Evolutionary conservation across 2,888 invertebrate genomes (phyloP).

Genomic region (Brachycybe producta): DNA sequence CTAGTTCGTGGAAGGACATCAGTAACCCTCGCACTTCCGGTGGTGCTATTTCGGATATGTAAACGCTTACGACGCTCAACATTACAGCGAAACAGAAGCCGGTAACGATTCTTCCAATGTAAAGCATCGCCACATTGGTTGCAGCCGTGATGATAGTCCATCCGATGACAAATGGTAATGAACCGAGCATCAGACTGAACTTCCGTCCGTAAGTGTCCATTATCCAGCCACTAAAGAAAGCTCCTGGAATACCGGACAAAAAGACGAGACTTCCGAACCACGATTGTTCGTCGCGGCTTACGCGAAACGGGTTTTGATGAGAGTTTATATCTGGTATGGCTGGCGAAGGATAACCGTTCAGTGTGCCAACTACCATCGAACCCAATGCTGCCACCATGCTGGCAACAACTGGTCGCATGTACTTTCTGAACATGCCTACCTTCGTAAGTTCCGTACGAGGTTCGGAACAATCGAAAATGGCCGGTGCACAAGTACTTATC

Average conservation of each 20-base stretch:
- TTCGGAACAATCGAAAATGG: too few relatives aligned
- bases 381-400: slow-evolving; percentile 1
- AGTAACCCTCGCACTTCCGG: slow-evolving; percentile 81
- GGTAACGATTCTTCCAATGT: not conserved
- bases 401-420: not conserved
- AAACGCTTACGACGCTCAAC: slow-evolving; percentile 53
- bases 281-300: slow-evolving; percentile 44
- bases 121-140: not conserved
- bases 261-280: slow-evolving; percentile 82
- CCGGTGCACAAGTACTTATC: too few relatives aligned
- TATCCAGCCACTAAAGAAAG: slow-evolving; percentile 67
- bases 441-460: too few relatives aligned
- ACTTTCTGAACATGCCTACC: too few relatives aligned
- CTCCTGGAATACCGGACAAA: slow-evolving; percentile 67
- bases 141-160: slow-evolving; percentile 57
- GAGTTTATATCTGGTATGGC: slow-evolving; percentile 7
- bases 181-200: not conserved
- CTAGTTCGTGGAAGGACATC: slow-evolving; percentile 77
- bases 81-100: not conserved
- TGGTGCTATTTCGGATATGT: slow-evolving; percentile 83
- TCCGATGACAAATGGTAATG: slow-evolving; percentile 36
- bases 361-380: slow-evolving; percentile 8
- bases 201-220: slow-evolving; percentile 71
- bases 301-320: not conserved
- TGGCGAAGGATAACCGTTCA: slow-evolving; percentile 7